Base-by-base conservation (phyloP, 1,140 invertebrate genomes). In the Drosophila virilis region DNA sequence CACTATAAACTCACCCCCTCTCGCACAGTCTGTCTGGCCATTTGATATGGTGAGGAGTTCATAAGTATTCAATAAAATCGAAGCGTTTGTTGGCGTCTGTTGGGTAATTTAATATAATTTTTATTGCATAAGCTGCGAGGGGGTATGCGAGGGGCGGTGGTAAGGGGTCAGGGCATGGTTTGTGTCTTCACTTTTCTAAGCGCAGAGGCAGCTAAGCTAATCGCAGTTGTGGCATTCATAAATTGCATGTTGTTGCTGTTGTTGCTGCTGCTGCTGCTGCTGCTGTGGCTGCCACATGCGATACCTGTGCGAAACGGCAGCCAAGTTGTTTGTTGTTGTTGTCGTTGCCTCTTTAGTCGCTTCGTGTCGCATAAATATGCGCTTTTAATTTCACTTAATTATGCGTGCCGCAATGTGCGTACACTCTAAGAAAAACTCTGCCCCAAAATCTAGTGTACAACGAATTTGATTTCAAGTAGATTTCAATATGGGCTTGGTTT, bases 71-170 rank as follows among this genome's bases (percentile, higher is more conserved):
- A 88, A 88, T 88, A 88, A 88, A 89, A 90, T 89, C 77, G 79
- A 67, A 79, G 67, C 65, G 67, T 80, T 79, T 77, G 80, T 69
- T 69, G 65, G 77, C 80, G 79, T 82, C 83, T 78, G 67, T 77
- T 65, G 62, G 80, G 84, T 88, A 88, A 88, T 88, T 88, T 84
- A 88, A 88, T 88, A 88, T 88, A 89, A 88, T 88, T 89, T 88
- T 88, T 88, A 89, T 89, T 90, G 68, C 84, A 89, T 84, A 84
- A 89, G 80, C 52, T 28, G 22, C 13, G n/a, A n/a, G n/a, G n/a
- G n/a, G n/a, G n/a, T n/a, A n/a, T n/a, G n/a, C n/a, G n/a, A n/a
- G n/a, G n/a, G 51, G 2, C 2, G 5, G 66, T 1, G 22, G 33
- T 33, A 15, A 43, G 42, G 35, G 33, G 42, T 2, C 9, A 51